Percentiles rank a stretch among this genome's conserved stretches.
phyloP scores from a whole-genome alignment of 2,113 vertebrate species.

The Epinephelus lanceolatus region DNA sequence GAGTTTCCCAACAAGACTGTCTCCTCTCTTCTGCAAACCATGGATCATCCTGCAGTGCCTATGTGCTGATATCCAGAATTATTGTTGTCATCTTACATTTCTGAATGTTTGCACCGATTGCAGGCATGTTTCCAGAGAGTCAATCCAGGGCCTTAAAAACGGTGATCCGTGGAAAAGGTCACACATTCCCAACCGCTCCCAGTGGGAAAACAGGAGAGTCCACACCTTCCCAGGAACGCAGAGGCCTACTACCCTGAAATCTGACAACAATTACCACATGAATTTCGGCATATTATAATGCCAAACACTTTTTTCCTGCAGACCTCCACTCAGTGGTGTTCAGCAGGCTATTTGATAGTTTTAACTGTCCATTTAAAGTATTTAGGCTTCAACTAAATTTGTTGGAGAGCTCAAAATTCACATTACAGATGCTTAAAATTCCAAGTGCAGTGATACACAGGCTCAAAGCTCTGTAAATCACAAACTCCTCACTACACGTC shows the following conservation, averaged over 20 bases:
- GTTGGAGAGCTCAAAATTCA: slow-evolving; percentile 22
- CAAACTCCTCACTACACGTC: slow-evolving; percentile 1
- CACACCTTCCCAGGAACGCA: slow-evolving; percentile 73
- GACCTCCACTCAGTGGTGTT: slow-evolving; percentile 39
- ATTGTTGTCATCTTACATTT: slow-evolving; percentile 57
- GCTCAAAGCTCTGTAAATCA: slow-evolving; percentile 42
- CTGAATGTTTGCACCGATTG: slow-evolving; percentile 35
- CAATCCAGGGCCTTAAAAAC: slow-evolving; percentile 53
- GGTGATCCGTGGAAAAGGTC: slow-evolving; percentile 69
- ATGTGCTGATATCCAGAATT: slow-evolving; percentile 44
- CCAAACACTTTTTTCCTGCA: slow-evolving; percentile 64
- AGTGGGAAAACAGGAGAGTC: slow-evolving; percentile 65
- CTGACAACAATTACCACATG: slow-evolving; percentile 81
- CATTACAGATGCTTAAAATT: slow-evolving; percentile 35
- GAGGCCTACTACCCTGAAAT: slow-evolving; percentile 65
- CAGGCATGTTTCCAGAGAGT: slow-evolving; percentile 56
- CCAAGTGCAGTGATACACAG: slow-evolving; percentile 14
- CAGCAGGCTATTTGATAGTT: slow-evolving; percentile 30
- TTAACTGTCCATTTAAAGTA: slow-evolving; percentile 21
- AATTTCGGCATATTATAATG: slow-evolving; percentile 70
- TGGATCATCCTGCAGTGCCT: slow-evolving; percentile 50
- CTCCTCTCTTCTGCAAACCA: slow-evolving; percentile 53
- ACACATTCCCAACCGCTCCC: slow-evolving; percentile 72
- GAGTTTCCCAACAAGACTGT: slow-evolving; percentile 64
- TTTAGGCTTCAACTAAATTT: slow-evolving; percentile 21